Percentiles rank a stretch among this genome's conserved stretches.
Evolutionary conservation across 2,888 invertebrate species (phyloP).

Genomic region (Deroplatys truncata): DNA sequence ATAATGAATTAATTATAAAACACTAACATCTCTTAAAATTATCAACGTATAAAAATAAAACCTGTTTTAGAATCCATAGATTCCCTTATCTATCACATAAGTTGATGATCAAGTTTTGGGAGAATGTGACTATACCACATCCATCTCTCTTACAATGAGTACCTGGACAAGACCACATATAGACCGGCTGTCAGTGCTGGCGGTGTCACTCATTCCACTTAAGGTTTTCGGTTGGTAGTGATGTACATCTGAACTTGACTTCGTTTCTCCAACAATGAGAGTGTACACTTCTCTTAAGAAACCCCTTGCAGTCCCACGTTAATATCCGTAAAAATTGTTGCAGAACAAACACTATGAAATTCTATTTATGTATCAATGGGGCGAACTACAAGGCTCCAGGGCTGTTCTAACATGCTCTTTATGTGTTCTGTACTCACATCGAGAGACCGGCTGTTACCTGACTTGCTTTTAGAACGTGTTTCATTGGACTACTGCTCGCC

Average conservation of each 20-base stretch:
- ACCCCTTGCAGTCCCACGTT: neutral
- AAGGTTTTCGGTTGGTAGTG: neutral
- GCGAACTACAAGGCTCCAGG: neutral
- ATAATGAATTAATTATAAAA: too few relatives aligned
- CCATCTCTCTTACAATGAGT: neutral
- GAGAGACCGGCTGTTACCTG: neutral
- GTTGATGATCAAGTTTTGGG: neutral
- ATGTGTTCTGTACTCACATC: neutral
- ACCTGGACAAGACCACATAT: conserved; percentile 10
- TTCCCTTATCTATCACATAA: too few relatives aligned
- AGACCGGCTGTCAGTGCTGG: neutral
- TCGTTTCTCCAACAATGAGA: neutral
- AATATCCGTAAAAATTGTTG: neutral
- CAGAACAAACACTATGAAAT: neutral
- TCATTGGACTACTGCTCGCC: neutral
- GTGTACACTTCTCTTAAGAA: neutral
- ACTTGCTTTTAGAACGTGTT: neutral
- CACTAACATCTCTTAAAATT: too few relatives aligned
- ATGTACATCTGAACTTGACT: neutral
- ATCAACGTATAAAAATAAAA: too few relatives aligned
- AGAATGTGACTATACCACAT: neutral
- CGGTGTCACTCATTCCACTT: neutral
- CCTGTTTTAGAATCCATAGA: too few relatives aligned
- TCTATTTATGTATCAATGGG: neutral
- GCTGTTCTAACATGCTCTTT: neutral